Evolutionary conservation across 2,113 vertebrate genomes (phyloP), one percentile per base, ranked within the genome.

Genomic region (Myodes glareolus): DNA sequence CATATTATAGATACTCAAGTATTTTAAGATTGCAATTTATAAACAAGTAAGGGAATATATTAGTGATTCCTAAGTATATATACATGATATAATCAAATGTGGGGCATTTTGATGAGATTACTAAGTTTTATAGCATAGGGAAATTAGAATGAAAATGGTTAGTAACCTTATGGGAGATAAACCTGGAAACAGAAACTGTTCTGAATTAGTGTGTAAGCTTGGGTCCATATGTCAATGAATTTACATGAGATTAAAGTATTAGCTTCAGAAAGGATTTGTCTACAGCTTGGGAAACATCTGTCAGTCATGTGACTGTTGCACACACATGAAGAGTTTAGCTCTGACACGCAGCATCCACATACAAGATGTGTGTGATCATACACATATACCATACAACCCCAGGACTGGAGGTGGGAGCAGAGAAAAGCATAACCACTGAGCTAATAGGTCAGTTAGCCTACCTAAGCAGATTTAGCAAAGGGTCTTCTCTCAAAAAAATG

Each of bases 241-340:
- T 78, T 36, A 36, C 4, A 47, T 76, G 39, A 80, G 23, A 42
- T 55, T 88, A 88, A 94, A 95, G 77, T 76, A 81, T 72, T 95
- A 96, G 27, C 31, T 63, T 13, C n/a, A 42, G 52, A 6, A 97
- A 86, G 19, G 42, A 36, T 61, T 75, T 75, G 25, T 33, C 68
- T 89, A 33, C 23, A 11, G 33, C 47, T 55, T 36, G 7, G 33
- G 45, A 9, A 16, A 68, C 23, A 10, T 7, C 27, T 65, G 14
- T 31, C 61, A 45, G 27, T 45, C 58, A 68, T 25, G 4, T 87
- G 42, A 6, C 33, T 67, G 4, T 39, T 67, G 9, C 42, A 13
- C 42, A 68, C 4, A 21, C 2, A 4, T 2, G 31, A 70, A 36
- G 31, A 25, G 19, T 29, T 36, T 36, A 31, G 31, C 16, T n/a